Evolutionary conservation across 2,113 vertebrate genomes (phyloP).

Genomic region (Trachemys scripta): DNA sequence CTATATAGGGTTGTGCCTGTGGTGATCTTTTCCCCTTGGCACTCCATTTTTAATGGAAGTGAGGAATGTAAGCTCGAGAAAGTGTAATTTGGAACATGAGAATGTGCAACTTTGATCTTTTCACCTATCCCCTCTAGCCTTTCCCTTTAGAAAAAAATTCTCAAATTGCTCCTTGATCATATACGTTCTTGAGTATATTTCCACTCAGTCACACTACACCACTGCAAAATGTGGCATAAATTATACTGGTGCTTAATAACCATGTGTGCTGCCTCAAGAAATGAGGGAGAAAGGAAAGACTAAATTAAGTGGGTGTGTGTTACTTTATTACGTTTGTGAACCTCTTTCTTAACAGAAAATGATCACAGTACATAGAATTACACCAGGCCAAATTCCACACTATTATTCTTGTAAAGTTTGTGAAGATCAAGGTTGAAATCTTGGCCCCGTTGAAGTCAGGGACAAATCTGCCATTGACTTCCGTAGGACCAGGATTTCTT

Average conservation of each 20-base stretch:
- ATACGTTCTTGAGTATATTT: not conserved
- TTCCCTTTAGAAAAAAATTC: conserved; percentile 5
- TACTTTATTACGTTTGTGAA: not conserved
- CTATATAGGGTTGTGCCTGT: not conserved
- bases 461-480: not conserved
- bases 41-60: not conserved
- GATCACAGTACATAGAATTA: not conserved
- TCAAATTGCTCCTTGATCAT: not conserved
- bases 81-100: not conserved
- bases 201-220: not conserved
- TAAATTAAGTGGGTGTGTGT: not conserved
- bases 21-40: not conserved
- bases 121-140: not conserved
- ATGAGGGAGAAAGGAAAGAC: not conserved
- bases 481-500: not conserved
- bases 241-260: not conserved
- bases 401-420: not conserved
- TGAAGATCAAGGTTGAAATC: not conserved
- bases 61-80: not conserved
- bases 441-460: not conserved
- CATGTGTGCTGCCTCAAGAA: not conserved
- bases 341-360: conserved; percentile 13
- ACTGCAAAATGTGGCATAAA: not conserved
- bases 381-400: not conserved
- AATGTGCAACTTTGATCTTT: not conserved